These are phyloP conservation scores for Eufriesea mexicana DNA, from an alignment of 1,140 invertebrate species.

Conservation along the genomic window DNA sequence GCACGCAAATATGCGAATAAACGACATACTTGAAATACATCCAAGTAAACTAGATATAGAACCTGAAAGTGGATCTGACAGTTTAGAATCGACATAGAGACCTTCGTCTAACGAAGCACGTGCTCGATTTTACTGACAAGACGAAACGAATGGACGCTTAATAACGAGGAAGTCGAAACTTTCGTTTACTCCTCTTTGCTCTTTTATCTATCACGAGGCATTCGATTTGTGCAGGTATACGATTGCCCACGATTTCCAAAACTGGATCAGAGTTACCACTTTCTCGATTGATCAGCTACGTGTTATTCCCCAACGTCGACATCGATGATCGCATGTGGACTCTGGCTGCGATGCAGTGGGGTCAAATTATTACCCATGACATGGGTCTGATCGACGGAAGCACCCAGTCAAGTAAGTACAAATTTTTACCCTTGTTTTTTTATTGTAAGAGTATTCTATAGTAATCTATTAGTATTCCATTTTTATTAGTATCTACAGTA, in stretches of 20 bases:
- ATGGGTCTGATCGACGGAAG: conserved; percentile 88
- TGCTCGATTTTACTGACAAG: not conserved
- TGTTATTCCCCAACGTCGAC: conserved; percentile 86
- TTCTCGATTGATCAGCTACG: conserved; percentile 87
- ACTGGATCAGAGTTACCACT: conserved; percentile 87
- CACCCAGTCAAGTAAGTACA: conserved; percentile 88
- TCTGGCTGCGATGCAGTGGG: conserved; percentile 92
- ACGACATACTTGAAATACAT: not conserved
- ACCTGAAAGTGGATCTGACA: not conserved
- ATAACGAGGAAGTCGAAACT: not conserved
- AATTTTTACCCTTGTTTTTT: not conserved
- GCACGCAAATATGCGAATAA: too few species aligned
- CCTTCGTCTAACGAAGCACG: not conserved
- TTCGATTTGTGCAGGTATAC: conserved; percentile 83
- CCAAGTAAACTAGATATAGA: not conserved
- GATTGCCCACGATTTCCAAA: conserved; percentile 84
- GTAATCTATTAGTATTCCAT: too few species aligned
- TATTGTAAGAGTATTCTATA: too few species aligned
- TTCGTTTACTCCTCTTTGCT: not conserved
- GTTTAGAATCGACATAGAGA: not conserved
- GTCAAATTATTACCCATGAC: conserved; percentile 94
- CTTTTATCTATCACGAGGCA: not conserved
- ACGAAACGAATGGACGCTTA: not conserved
- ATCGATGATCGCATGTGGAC: conserved; percentile 87
- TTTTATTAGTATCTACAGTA: too few species aligned